A percentile compares a stretch with the other conserved stretches of the same genome.
These are phyloP conservation scores for Microhierax caerulescens DNA, from an alignment of 2,797 vertebrate genomes.

Conservation along the genomic window DNA sequence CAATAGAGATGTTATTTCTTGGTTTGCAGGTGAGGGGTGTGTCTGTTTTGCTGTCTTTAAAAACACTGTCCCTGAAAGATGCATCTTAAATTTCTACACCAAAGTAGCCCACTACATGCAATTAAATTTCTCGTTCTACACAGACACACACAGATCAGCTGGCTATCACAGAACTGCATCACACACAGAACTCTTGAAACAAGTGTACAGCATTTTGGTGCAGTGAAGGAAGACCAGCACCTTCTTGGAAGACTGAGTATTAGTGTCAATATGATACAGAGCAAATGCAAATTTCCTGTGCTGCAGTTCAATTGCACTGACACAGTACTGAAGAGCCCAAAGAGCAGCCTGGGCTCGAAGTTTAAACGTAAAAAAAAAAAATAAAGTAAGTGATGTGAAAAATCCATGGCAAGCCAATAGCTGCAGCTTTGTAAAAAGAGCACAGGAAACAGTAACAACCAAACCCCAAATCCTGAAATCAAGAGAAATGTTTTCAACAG, in stretches of 20 bases:
- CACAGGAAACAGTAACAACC: not conserved
- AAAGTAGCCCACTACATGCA: not conserved
- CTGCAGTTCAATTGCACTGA: not conserved
- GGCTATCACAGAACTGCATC: not conserved
- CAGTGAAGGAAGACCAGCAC: not conserved
- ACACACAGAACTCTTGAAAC: not conserved
- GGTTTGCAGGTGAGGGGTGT: not conserved
- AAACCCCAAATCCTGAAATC: not conserved
- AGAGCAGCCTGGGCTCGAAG: not conserved
- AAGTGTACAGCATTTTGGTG: accelerated
- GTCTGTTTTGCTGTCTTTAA: not conserved
- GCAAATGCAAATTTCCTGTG: not conserved
- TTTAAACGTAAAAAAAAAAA: not conserved
- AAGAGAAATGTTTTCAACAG: not conserved
- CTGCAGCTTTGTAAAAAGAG: not conserved
- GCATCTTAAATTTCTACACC: not conserved
- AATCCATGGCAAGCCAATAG: not conserved
- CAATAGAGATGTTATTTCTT: not conserved
- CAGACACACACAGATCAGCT: not conserved
- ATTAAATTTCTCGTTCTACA: not conserved
- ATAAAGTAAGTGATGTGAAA: not conserved
- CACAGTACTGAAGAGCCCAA: not conserved
- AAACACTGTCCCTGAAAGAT: not conserved
- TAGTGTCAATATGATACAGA: not conserved
- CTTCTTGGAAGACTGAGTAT: not conserved